Base-by-base conservation (phyloP, 1,140 invertebrate species). In the Macrotrachela quadricornifera region DNA sequence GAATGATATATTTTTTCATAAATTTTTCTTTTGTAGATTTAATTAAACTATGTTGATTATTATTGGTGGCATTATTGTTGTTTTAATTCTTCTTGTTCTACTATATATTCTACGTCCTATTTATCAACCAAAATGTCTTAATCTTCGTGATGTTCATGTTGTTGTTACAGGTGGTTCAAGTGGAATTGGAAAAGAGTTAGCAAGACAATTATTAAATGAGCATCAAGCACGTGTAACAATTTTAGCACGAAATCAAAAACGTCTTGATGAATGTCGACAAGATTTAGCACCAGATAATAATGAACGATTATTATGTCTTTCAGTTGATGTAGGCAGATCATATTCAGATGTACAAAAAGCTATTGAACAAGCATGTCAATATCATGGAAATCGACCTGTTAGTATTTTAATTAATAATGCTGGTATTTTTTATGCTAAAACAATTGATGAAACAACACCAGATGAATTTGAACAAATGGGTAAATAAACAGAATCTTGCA, bases 401-500 rank as follows among this genome's bases (percentile, higher is more conserved):
- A 48, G 50, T 42, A 55, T 55, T 38, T 18, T 55, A 10, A 55
- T 55, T 17, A 50, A 50, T 42, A 55, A 55, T 10, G 54, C 54
- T 11, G 54, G 54, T 13, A 55, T 50, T 46, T 55, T 41, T 3
- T n/a, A n/a, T 40, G 36, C 39, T 40, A 40, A n/a, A 6, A 30
- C 50, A 51, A 50, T 50, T 51, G 47, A 40, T 37, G 44, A 55
- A 42, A 16, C 44, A 15, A 12, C 13, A 21, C 11, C 38, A 12
- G 2, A 49, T 45, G 47, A 48, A n/a, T 54, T 54, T 43, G 46
- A 54, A 42, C 21, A 30, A 30, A 30, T 30, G 21, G 8, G 21
- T 30, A 30, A 30, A 30, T 30, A 4, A 8, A 30, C n/a, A n/a
- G n/a, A n/a, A n/a, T n/a, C n/a, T n/a, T n/a, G n/a, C n/a, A n/a